Conservation (phyloP, 2,888 invertebrate species). For the Bugula neritina region DNA sequence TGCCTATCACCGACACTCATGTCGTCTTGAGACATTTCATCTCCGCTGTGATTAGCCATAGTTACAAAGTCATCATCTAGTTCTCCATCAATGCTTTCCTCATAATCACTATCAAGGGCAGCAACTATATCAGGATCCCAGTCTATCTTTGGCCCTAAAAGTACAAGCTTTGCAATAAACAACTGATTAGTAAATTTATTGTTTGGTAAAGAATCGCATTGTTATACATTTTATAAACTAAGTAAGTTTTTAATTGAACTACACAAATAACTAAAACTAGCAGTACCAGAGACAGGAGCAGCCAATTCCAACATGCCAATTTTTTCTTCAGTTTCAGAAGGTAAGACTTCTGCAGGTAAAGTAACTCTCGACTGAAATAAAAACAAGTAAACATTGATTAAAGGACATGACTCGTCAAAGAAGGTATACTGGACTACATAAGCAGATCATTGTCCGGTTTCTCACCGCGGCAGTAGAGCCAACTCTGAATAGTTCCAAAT, state of each 20-base stretch:
- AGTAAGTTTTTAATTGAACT: neutral
- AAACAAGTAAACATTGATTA: neutral
- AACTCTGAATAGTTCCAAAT: slow-evolving; percentile 16
- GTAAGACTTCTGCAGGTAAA: slow-evolving; percentile 62
- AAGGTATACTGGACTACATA: too few species aligned
- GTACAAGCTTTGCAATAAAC: too few species aligned
- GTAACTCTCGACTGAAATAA: neutral
- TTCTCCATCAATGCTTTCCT: slow-evolving; percentile 69
- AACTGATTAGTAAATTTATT: too few species aligned
- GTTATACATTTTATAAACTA: too few species aligned
- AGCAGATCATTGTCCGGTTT: too few species aligned
- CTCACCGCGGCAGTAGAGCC: slow-evolving; percentile 4
- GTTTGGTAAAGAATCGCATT: too few species aligned
- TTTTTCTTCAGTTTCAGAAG: slow-evolving; percentile 74
- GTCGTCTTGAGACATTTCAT: slow-evolving; percentile 30
- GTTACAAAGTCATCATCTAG: slow-evolving; percentile 88
- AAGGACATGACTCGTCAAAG: too few species aligned
- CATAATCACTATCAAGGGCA: slow-evolving; percentile 80
- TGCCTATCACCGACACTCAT: slow-evolving; percentile 28
- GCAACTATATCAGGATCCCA: slow-evolving; percentile 88
- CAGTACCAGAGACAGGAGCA: slow-evolving; percentile 63
- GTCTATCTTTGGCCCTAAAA: slow-evolving; percentile 56
- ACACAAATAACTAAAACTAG: neutral
- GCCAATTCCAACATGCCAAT: slow-evolving; percentile 77
- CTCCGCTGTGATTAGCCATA: slow-evolving; percentile 62